A percentile compares a stretch with the other conserved stretches of the same genome.
phyloP scores from a whole-genome alignment of 2,888 invertebrate genomes.

The Melanargia galathea region DNA sequence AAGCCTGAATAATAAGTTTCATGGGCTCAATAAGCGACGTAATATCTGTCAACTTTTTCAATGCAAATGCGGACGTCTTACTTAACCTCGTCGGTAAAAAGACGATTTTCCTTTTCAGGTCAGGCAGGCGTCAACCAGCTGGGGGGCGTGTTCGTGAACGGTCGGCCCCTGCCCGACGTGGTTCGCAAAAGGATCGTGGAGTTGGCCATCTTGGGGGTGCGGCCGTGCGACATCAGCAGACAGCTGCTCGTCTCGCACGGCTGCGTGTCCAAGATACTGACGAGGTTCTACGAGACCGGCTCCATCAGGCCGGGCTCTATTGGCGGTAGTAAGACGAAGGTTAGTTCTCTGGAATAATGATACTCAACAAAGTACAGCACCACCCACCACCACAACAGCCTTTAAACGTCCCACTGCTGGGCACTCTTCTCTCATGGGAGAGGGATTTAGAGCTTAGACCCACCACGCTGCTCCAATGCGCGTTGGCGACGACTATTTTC shows the following conservation, averaged over 20 bases:
- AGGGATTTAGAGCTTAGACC: no score
- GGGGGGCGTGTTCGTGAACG: conserved; percentile 98
- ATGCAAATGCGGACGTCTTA: conserved; percentile 24
- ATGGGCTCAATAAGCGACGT: conserved; percentile 22
- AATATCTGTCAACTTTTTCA: conserved; percentile 25
- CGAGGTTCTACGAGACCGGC: conserved; percentile 98
- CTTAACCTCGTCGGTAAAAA: conserved; percentile 22
- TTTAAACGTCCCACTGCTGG: no score
- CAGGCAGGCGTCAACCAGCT: conserved; percentile 99
- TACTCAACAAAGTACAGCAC: background rate
- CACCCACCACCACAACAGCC: no score
- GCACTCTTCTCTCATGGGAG: no score
- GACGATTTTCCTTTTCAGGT: conserved; percentile 80
- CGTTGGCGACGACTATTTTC: no score
- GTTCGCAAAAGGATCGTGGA: conserved; percentile 96
- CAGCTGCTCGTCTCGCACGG: conserved; percentile 98
- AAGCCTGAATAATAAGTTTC: conserved; percentile 22
- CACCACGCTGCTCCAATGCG: no score
- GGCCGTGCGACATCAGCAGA: conserved; percentile 98
- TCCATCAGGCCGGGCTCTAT: conserved; percentile 97
- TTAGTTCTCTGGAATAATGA: conserved; percentile 62
- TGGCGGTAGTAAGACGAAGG: conserved; percentile 97
- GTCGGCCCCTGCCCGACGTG: conserved; percentile 97
- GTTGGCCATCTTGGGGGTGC: conserved; percentile 95
- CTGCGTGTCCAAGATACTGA: conserved; percentile 98